Base-by-base conservation (phyloP, 2,888 invertebrate species). In the Leucophenga maculata region DNA sequence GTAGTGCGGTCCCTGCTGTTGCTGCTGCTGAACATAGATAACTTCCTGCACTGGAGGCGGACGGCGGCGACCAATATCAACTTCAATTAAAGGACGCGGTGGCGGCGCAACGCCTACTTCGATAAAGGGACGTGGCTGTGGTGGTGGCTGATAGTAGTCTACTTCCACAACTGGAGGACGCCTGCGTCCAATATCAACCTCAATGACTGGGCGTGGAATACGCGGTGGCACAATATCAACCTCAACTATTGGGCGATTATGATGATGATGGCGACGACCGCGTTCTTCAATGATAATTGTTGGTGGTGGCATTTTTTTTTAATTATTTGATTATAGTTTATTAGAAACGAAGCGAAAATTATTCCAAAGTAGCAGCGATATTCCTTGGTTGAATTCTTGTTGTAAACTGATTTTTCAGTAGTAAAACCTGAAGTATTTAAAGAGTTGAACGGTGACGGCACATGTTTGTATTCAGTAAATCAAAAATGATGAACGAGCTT, bases 141-240 rank as follows among this genome's bases (percentile, higher is more conserved):
- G 81, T 31, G 75, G 74, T 39, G 76, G 81, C 62, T 77, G 81
- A 48, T 84, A 80, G 26, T 78, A 83, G 13, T 69, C 73, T 0
- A 83, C 81, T 72, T 80, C 80, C 9, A 80, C 83, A 31, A 54
- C 60, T 39, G 67, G 71, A 6, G 64, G 55, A 16, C 75, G 80
- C 3, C 72, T 71, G 3, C 75, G 77, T 39, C 82, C 82, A 8
- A 84, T 67, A 13, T 75, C 84, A 50, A 82, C 77, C 62, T 81
- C 81, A 0, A 81, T 75, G 6, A 78, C 54, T 9, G 81, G 81
- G 1, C 84, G 78, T 0, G 83, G 80, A 4, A 80, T 60, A 57
- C 82, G 78, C 1, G 84, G 81, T 6, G 83, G 82, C 18, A 75
- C 74, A 72, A 85, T 77, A 67, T 86, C 86, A 62, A 85, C 84